Evolutionary conservation across 2,797 vertebrate genomes (phyloP).

Genomic region (Bryconaethiops microstoma): DNA sequence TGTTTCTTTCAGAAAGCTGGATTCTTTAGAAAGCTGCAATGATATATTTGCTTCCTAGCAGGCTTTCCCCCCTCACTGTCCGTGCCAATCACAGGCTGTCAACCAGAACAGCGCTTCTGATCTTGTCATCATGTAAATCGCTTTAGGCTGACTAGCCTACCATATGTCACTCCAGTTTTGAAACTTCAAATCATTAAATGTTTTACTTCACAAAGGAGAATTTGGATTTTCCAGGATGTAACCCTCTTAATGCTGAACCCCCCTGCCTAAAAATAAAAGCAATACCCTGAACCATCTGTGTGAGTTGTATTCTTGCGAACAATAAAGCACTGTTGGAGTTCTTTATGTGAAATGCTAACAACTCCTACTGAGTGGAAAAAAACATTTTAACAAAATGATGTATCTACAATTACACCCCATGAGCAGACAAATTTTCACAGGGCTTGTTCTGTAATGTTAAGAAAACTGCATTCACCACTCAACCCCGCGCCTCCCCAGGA

Average conservation of each 20-base stretch:
- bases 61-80: too few relatives aligned
- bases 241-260: background rate
- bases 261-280: background rate
- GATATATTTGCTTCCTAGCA: background rate
- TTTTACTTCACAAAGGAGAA: background rate
- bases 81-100: background rate
- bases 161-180: background rate
- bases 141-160: background rate
- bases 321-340: background rate
- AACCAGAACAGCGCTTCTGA: background rate
- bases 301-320: slow-evolving; percentile 20
- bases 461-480: slow-evolving; percentile 2
- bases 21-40: background rate
- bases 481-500: background rate
- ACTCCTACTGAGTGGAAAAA: slow-evolving; percentile 4
- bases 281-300: slow-evolving; percentile 1
- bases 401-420: slow-evolving; percentile 8
- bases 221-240: background rate
- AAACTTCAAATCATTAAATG: background rate
- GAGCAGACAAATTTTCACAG: slow-evolving; percentile 4
- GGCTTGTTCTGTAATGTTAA: slow-evolving; percentile 1
- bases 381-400: slow-evolving; percentile 12
- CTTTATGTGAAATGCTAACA: slow-evolving; percentile 23
- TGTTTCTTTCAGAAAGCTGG: too few relatives aligned
- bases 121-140: background rate